phyloP scores from a whole-genome alignment of 2,888 invertebrate genomes.

The Synergus itoensis region DNA sequence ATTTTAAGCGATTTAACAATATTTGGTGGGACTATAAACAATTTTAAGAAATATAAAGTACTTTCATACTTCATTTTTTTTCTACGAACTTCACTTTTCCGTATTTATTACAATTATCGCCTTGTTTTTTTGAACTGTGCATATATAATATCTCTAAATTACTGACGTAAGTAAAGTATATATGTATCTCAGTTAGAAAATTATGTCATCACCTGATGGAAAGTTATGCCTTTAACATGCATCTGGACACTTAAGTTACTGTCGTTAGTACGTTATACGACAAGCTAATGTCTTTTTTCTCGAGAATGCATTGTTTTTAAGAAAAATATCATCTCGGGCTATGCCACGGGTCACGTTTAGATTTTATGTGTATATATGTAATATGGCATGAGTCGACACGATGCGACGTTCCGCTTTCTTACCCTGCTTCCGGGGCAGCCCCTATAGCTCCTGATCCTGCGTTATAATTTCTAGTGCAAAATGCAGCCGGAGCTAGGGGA shows the following conservation, averaged over 20 bases:
- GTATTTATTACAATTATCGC: background rate
- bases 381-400: conserved; percentile 60
- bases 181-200: background rate
- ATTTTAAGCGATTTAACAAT: no score
- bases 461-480: conserved; percentile 64
- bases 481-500: conserved; percentile 48
- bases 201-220: conserved; percentile 26
- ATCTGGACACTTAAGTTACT: background rate
- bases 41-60: no score
- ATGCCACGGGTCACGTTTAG: conserved; percentile 26
- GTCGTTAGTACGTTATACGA: conserved; percentile 24
- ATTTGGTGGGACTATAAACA: no score
- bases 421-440: conserved; percentile 75
- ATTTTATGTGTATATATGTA: conserved; percentile 49
- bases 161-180: background rate
- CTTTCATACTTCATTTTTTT: no score
- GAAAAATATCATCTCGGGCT: conserved; percentile 25
- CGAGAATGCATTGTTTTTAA: conserved; percentile 21
- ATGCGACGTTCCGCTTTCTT: conserved; percentile 74
- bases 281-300: conserved; percentile 15
- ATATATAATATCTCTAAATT: background rate
- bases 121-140: background rate
- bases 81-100: no score
- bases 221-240: conserved; percentile 32
- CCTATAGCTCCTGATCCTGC: conserved; percentile 49